A percentile compares a stretch with the other conserved stretches of the same genome.
phyloP scores from a whole-genome alignment of 2,113 vertebrate species.

The Nesoenas mayeri region DNA sequence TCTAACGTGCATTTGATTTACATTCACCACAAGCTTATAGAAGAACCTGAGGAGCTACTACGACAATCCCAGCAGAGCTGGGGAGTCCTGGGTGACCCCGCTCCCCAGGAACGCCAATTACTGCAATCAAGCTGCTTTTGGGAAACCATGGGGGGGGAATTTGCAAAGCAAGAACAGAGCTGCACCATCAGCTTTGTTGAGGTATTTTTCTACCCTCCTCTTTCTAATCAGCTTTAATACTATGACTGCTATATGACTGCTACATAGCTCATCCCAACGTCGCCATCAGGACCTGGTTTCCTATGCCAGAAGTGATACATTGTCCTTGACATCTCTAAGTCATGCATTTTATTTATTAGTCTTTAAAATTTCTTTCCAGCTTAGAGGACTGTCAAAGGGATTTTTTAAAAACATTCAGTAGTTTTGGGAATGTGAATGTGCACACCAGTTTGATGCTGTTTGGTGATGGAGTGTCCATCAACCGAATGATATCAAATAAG shows the following conservation, averaged over 20 bases:
- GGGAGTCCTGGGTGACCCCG: rapidly evolving
- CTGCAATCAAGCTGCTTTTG: neutral
- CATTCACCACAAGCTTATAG: neutral
- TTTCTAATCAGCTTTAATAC: neutral
- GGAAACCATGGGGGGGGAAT: neutral
- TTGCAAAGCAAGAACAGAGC: neutral
- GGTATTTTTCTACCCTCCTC: neutral
- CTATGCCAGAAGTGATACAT: neutral
- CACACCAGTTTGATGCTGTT: neutral
- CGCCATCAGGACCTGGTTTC: neutral
- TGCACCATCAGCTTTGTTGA: neutral
- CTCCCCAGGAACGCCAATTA: neutral
- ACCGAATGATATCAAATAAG: neutral
- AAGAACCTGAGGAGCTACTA: neutral
- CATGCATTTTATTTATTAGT: neutral
- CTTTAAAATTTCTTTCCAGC: neutral
- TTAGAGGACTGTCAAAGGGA: neutral
- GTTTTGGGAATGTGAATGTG: neutral
- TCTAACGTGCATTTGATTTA: neutral
- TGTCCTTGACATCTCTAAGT: too few relatives aligned
- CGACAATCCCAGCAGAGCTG: neutral
- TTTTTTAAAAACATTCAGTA: neutral
- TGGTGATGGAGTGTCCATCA: neutral
- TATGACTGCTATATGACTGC: neutral
- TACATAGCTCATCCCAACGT: rapidly evolving